Conservation (phyloP, 2,888 invertebrate genomes). For the Limnephilus lunatus region DNA sequence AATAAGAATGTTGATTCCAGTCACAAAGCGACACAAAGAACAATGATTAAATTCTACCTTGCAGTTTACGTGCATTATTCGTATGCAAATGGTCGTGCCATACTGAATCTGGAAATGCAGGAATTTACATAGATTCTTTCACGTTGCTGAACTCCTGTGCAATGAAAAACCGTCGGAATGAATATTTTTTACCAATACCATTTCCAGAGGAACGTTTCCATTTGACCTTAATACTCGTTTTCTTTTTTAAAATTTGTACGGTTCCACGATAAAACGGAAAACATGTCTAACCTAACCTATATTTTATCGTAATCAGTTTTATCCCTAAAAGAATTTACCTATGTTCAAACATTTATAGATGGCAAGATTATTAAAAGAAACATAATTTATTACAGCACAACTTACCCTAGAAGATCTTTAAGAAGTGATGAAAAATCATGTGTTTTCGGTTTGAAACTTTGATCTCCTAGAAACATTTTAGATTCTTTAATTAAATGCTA, state of each 20-base stretch:
- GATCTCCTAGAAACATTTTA: too few species aligned
- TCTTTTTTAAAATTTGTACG: not conserved
- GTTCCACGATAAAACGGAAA: too few species aligned
- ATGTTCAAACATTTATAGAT: not conserved
- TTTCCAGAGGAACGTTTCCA: not conserved
- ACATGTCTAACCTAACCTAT: too few species aligned
- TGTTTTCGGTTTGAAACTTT: too few species aligned
- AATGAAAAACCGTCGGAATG: not conserved
- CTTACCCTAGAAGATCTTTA: too few species aligned
- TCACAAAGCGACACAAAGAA: conserved; percentile 7
- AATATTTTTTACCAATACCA: not conserved
- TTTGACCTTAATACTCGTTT: not conserved
- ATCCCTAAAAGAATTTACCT: not conserved
- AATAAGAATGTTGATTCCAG: not conserved
- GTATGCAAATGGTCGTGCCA: conserved; percentile 23
- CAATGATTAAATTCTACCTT: conserved; percentile 19
- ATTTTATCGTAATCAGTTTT: too few species aligned
- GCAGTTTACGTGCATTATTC: conserved; percentile 8
- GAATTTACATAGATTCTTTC: conserved; percentile 25
- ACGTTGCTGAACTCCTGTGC: conserved; percentile 9
- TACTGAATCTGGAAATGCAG: conserved; percentile 3
- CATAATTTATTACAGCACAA: not conserved
- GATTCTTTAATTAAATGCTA: too few species aligned
- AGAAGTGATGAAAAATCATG: too few species aligned
- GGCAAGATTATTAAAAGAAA: not conserved